A percentile compares a stretch with the other conserved stretches of the same genome.
These are phyloP conservation scores for Epizoanthus fatuus DNA, from an alignment of 92 coral and sea anemone species.

Conservation along the genomic window DNA sequence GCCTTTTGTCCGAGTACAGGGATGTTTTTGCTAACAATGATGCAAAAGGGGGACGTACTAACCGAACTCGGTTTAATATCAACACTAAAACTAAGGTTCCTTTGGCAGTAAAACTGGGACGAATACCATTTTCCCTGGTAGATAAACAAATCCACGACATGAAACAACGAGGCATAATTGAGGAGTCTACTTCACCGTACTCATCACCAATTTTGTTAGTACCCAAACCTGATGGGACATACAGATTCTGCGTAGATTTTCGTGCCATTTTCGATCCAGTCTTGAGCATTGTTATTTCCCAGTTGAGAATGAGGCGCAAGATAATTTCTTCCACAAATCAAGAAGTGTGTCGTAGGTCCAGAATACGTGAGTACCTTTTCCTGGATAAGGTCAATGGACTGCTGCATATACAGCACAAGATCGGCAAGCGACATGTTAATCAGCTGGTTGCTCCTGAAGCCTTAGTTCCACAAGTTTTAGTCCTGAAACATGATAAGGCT, in stretches of 20 bases:
- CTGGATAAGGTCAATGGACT: slow-evolving; percentile 3
- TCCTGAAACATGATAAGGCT: slow-evolving; percentile 55
- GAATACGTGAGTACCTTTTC: slow-evolving; percentile 23
- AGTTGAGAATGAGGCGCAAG: background rate
- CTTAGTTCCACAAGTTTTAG: slow-evolving; percentile 23
- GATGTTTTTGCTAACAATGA: slow-evolving; percentile 65
- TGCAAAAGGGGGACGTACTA: slow-evolving; percentile 54
- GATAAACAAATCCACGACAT: slow-evolving; percentile 46
- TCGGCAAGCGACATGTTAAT: slow-evolving; percentile 45
- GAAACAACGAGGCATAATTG: slow-evolving; percentile 55
- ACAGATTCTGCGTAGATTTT: slow-evolving; percentile 56
- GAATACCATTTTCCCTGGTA: slow-evolving; percentile 64
- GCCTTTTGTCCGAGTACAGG: slow-evolving; percentile 41
- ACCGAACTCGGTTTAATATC: slow-evolving; percentile 50
- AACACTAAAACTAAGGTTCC: slow-evolving; percentile 53
- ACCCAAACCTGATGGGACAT: slow-evolving; percentile 53
- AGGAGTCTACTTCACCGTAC: slow-evolving; percentile 48
- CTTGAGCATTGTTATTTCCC: too few relatives aligned
- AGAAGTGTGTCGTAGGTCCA: slow-evolving; percentile 1
- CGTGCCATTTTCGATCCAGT: too few relatives aligned
- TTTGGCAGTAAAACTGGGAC: slow-evolving; percentile 59
- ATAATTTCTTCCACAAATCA: background rate
- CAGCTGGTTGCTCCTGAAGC: slow-evolving; percentile 42
- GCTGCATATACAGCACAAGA: slow-evolving; percentile 16
- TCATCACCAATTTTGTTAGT: slow-evolving; percentile 55